A percentile compares a stretch with the other conserved stretches of the same genome.
These are phyloP conservation scores for Cistogaster globosa DNA, from an alignment of 2,888 invertebrate species.

Conservation along the genomic window DNA sequence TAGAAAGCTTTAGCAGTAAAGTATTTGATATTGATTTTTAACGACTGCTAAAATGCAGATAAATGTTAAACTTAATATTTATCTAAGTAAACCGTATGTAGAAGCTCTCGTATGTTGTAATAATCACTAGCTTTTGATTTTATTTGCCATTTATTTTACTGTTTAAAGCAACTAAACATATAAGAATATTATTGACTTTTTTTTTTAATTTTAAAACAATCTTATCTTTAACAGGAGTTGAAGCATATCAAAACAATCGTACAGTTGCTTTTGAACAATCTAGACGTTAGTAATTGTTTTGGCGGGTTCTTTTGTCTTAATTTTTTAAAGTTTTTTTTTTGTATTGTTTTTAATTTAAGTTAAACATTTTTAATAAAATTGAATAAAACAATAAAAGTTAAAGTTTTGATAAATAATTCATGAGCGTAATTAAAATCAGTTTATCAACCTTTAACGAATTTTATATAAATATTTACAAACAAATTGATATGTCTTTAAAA, in stretches of 20 bases:
- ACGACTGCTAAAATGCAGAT: too few relatives aligned
- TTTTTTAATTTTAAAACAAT: conserved; percentile 2
- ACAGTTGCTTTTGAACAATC: conserved; percentile 22
- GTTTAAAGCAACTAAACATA: not conserved
- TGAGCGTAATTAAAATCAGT: too few relatives aligned
- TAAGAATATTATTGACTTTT: conserved; percentile 17
- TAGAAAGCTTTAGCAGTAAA: too few relatives aligned
- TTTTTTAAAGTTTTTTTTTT: not conserved
- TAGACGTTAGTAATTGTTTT: not conserved
- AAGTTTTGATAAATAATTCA: too few relatives aligned
- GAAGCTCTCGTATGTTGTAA: not conserved
- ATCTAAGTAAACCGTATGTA: too few relatives aligned
- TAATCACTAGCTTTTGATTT: conserved; percentile 19
- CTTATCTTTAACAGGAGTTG: conserved; percentile 26
- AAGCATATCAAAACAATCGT: conserved; percentile 37
- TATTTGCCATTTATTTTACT: not conserved
- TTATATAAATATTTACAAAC: not conserved
- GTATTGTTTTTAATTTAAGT: not conserved
- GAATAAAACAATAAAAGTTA: too few relatives aligned
- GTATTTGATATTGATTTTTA: too few relatives aligned
- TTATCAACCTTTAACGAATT: too few relatives aligned
- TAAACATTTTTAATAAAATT: not conserved
- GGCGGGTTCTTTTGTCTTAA: not conserved
- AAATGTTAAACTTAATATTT: too few relatives aligned
- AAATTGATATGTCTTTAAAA: not conserved